These are phyloP conservation scores for Mallotus villosus DNA, from an alignment of 2,797 vertebrate species.

Conservation along the genomic window DNA sequence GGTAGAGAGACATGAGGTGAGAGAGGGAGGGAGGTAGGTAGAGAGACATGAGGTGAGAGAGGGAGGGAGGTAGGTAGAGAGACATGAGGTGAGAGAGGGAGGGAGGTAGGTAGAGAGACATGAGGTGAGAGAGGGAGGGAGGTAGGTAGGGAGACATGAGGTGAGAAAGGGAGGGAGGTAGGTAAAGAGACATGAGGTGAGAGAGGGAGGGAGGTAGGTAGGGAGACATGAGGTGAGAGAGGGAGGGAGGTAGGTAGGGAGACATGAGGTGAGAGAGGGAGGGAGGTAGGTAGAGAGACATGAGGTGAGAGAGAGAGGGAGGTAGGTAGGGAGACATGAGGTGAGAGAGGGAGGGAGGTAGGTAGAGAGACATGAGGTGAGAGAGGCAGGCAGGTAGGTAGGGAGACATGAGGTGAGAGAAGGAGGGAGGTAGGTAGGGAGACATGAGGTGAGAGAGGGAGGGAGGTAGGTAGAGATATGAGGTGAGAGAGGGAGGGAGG, in stretches of 20 bases:
- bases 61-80: neutral
- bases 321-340: neutral
- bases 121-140: neutral
- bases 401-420: neutral
- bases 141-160: neutral
- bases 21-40: neutral
- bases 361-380: neutral
- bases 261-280: neutral
- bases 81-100: neutral
- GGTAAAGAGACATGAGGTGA: neutral
- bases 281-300: neutral
- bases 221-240: neutral
- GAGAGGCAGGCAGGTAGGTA: neutral
- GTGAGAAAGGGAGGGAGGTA: neutral
- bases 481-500: neutral
- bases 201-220: neutral
- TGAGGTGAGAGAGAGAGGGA: neutral
- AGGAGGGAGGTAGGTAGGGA: neutral
- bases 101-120: too few species aligned
- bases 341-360: neutral
- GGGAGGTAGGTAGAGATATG: neutral
- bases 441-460: neutral
- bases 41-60: too few species aligned
- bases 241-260: neutral
- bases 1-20: too few species aligned